Evolutionary conservation across 1,140 invertebrate species (phyloP).

Genomic region (Lamellibrachia luymesi): DNA sequence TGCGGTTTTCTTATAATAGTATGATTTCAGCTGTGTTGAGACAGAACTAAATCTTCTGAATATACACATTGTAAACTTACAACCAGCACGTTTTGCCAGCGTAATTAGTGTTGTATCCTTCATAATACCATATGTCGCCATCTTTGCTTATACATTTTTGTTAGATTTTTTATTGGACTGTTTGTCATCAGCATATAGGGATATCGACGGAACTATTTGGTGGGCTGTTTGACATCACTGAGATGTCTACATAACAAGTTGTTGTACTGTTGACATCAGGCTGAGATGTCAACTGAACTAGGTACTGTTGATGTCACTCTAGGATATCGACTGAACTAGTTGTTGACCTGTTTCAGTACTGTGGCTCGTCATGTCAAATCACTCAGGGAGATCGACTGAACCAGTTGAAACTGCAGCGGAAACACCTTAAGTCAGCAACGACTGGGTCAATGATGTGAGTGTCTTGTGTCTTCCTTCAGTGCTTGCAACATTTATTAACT

Average conservation of each 20-base stretch:
- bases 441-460: conserved; percentile 45
- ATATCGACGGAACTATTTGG: background rate
- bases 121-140: too few species aligned
- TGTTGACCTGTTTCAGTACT: background rate
- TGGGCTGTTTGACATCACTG: background rate
- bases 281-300: background rate
- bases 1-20: too few species aligned
- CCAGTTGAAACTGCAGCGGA: conserved; percentile 45
- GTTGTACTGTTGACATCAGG: background rate
- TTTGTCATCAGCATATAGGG: too few species aligned
- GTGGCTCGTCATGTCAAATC: background rate
- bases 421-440: conserved; percentile 47
- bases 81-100: too few species aligned
- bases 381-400: conserved; percentile 54
- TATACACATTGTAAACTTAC: too few species aligned
- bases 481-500: too few species aligned
- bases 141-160: too few species aligned
- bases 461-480: background rate
- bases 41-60: too few species aligned
- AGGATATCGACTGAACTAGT: background rate
- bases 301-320: background rate
- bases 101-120: too few species aligned
- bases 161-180: too few species aligned
- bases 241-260: background rate
- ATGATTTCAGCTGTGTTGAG: too few species aligned